Percentiles rank a stretch among this genome's conserved stretches.
Evolutionary conservation across 2,797 vertebrate species (phyloP).

Genomic region (Sebastes iracundus): DNA sequence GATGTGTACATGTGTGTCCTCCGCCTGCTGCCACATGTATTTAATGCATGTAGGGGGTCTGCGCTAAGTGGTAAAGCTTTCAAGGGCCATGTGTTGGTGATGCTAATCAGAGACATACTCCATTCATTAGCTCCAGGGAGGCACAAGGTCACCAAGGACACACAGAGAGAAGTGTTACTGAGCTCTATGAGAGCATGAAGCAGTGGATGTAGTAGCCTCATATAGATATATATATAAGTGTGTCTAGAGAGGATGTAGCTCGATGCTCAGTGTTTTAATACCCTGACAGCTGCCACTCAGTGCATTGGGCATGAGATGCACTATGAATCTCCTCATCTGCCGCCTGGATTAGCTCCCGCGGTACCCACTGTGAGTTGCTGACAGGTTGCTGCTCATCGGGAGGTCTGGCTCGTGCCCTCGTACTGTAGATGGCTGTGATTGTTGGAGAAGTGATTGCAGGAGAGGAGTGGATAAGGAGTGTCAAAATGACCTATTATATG

Average conservation of each 20-base stretch:
- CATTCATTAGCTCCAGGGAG: constrained; percentile 32
- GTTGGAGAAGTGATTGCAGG: neutral
- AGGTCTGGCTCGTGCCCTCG: constrained; percentile 35
- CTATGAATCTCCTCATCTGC: constrained; percentile 39
- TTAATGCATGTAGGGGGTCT: constrained; percentile 9
- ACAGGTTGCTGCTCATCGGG: constrained; percentile 48
- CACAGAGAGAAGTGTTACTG: neutral
- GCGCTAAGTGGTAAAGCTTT: constrained; percentile 27
- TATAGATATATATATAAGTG: neutral
- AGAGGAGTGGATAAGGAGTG: neutral
- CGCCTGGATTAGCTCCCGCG: constrained; percentile 27
- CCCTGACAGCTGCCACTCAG: constrained; percentile 56
- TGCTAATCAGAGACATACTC: constrained; percentile 34
- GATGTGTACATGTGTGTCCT: neutral
- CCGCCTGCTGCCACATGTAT: constrained; percentile 40
- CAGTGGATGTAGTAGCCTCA: too few relatives aligned
- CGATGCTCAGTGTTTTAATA: neutral
- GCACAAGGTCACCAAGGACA: constrained; percentile 33
- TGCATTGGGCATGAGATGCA: constrained; percentile 25
- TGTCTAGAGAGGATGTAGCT: neutral
- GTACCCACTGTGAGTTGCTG: constrained; percentile 40
- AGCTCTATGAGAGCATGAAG: neutral
- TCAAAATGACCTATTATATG: neutral
- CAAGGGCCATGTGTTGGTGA: constrained; percentile 40
- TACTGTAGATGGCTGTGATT: constrained; percentile 14